These are phyloP conservation scores for Gymnobelideus leadbeateri DNA, from an alignment of 2,113 vertebrate species.

Conservation along the genomic window DNA sequence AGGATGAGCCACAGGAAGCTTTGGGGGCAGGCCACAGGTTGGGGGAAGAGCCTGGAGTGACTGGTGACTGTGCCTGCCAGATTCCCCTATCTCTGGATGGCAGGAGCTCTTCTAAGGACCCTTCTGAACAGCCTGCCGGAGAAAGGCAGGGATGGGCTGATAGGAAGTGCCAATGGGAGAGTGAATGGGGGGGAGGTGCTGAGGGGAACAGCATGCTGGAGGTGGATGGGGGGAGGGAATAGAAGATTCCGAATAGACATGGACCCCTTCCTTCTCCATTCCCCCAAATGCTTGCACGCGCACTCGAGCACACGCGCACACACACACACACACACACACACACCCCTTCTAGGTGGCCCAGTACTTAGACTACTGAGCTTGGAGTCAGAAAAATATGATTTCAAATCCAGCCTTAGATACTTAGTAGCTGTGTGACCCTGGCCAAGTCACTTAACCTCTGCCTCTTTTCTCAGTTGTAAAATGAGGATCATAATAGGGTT, in stretches of 20 bases:
- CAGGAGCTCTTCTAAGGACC: neutral
- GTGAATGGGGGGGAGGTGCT: neutral
- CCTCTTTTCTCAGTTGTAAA: neutral
- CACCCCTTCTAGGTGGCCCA: no score
- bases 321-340: no score
- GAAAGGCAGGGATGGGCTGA: neutral
- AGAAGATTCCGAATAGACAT: neutral
- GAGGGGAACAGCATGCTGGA: neutral
- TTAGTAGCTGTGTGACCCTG: neutral
- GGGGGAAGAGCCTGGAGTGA: slow-evolving; percentile 2
- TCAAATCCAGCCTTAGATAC: neutral
- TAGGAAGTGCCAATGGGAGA: neutral
- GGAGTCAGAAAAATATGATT: neutral
- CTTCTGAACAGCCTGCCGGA: neutral
- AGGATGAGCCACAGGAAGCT: neutral
- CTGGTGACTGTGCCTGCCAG: neutral
- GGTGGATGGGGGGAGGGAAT: neutral
- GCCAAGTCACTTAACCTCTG: neutral
- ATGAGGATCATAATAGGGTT: neutral
- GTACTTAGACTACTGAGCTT: neutral
- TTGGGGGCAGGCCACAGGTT: slow-evolving; percentile 6
- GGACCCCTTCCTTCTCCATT: neutral
- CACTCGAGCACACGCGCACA: no score
- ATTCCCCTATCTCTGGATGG: neutral
- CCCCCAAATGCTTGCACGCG: no score